These are phyloP conservation scores for Heterodera filipjevi DNA, from an alignment of 2,888 invertebrate genomes.

Conservation along the genomic window DNA sequence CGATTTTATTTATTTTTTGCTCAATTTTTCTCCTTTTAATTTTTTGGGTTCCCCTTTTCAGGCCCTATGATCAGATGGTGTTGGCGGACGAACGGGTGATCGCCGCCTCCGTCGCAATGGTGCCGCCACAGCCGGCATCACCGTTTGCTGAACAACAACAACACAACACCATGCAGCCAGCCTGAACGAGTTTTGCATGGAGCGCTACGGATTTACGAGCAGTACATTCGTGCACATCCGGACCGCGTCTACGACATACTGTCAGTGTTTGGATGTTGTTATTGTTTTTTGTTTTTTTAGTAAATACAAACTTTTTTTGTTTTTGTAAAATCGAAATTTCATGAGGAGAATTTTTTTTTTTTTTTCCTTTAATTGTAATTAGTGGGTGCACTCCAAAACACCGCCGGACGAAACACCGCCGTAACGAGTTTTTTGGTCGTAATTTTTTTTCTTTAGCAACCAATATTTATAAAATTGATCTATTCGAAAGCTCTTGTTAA, in stretches of 20 bases:
- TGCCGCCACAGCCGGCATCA: background rate
- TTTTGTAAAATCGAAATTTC: no score
- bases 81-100: background rate
- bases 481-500: no score
- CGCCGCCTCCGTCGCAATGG: background rate
- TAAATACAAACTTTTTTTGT: background rate
- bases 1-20: background rate
- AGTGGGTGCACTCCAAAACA: no score
- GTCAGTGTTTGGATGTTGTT: background rate
- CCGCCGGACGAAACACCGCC: no score
- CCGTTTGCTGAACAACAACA: background rate
- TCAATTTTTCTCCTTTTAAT: background rate
- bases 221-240: slow-evolving; percentile 30
- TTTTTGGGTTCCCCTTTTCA: background rate
- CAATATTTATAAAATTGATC: no score
- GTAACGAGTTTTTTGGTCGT: no score
- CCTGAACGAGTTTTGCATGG: slow-evolving; percentile 31
- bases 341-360: no score
- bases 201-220: slow-evolving; percentile 32
- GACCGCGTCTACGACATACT: slow-evolving; percentile 29
- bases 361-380: no score
- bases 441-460: no score
- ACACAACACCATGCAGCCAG: background rate
- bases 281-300: background rate
- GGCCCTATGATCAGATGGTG: background rate